Evolutionary conservation across 2,797 vertebrate species (phyloP), one percentile per base, ranked within the genome.

Genomic region (Allobates femoralis): DNA sequence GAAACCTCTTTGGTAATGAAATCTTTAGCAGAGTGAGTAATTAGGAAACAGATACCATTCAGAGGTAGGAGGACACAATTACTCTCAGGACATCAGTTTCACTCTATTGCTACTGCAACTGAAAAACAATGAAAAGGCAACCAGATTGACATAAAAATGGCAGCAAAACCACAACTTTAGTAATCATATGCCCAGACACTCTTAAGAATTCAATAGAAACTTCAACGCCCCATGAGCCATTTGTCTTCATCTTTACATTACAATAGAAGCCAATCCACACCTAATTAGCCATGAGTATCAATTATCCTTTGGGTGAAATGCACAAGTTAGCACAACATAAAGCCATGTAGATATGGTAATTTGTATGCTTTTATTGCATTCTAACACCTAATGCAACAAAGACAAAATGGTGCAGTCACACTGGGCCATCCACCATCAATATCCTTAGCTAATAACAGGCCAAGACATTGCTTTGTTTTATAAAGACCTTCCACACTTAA

Each of bases 271-370:
- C 34, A 74, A 41, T 73, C 51, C 81, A 37, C 50, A 53, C 51
- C 67, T 83, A 83, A 83, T 83, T 83, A 58, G 23, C 53, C 67
- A 46, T 74, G 81, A 69, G 74, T 83, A 83, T 73, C 81, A 83
- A 83, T 73, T 56, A 83, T 83, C 69, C 67, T 56, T 14, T 55
- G 1, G 18, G 69, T 83, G 69, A 58, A 12, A 34, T 19, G 67
- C 67, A 83, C 67, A 28, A 83, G 81, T 14, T 23, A 37, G 21
- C 77, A 58, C 53, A 74, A 51, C 81, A 56, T 34, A 83, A 83
- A 83, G 81, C 53, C 69, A 60, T 83, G 69, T 50, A 74, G 32
- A 41, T 74, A 75, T 75, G 69, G n/a, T 60, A 73, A 83, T 83
- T 55, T 26, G 26, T 37, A 83, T 51, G 14, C 53, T 83, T 83